Evolutionary conservation across 2,113 vertebrate genomes (phyloP).

Genomic region (Ellobius talpinus): DNA sequence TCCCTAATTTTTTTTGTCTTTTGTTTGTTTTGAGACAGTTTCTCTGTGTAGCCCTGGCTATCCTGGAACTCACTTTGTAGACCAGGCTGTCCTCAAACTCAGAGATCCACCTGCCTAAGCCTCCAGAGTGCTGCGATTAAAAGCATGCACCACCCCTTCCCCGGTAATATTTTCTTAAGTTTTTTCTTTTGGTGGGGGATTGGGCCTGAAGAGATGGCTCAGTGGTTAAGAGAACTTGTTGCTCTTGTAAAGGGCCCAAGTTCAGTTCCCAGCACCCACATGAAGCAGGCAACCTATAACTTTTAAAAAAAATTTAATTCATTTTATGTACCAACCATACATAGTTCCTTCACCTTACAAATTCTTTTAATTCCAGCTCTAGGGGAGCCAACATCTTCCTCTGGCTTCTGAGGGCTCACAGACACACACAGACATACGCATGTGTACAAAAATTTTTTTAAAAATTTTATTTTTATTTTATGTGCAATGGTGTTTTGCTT

Average conservation of each 20-base stretch:
- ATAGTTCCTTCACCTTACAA: too few relatives aligned
- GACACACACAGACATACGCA: not conserved
- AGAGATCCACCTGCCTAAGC: not conserved
- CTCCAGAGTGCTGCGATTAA: not conserved
- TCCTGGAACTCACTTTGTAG: not conserved
- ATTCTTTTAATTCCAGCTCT: too few relatives aligned
- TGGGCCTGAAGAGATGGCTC: not conserved
- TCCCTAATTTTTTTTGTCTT: not conserved
- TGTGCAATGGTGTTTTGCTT: too few relatives aligned
- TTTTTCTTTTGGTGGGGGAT: not conserved
- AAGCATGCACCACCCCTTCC: not conserved
- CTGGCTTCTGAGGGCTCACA: not conserved
- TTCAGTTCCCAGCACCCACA: not conserved
- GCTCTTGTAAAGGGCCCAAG: not conserved
- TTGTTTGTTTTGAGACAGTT: not conserved
- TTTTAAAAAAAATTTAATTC: too few relatives aligned
- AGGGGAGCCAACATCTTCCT: too few relatives aligned
- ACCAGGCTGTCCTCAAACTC: not conserved
- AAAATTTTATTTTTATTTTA: not conserved
- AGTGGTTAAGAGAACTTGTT: not conserved
- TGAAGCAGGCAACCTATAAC: too few relatives aligned
- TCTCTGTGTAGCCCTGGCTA: not conserved
- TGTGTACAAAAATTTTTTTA: not conserved
- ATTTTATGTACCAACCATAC: too few relatives aligned
- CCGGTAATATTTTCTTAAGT: not conserved